Evolutionary conservation across 2,888 invertebrate species (phyloP), one percentile per base, ranked within the genome.

Genomic region (Tridacna crocea): DNA sequence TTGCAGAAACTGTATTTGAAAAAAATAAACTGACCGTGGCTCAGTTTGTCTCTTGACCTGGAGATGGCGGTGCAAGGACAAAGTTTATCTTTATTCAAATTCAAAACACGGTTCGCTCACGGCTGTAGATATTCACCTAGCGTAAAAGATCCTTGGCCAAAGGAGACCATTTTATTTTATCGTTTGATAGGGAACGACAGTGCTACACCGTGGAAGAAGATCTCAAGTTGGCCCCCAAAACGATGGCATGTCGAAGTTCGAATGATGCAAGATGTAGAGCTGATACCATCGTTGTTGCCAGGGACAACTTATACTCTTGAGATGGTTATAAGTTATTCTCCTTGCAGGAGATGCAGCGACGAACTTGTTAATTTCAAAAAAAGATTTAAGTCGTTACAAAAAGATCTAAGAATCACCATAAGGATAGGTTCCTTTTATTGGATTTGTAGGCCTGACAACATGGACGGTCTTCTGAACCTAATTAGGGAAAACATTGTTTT

Each of bases 341-440:
- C 61, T 61, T 61, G 61, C 22, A 61, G 61, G 22, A 19, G 22
- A 22, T 61, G 61, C 61, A 61, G 61, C 61, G 61, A 61, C n/a
- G n/a, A 12, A 22, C 22, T 61, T 11, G 10, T 61, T 6, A 61
- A 61, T 13, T 24, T 61, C 12, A 19, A 61, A 12, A 61, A 22
- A 19, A 22, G 24, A n/a, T 61, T 61, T 22, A 22, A 22, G 10
- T n/a, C 61, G 22, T 22, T 22, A 61, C 1, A 22, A 2, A 61
- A n/a, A n/a, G 10, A 13, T 22, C 13, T 61, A 1, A 19, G 61
- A 22, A 61, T n/a, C n/a, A 61, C 61, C n/a, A 61, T 61, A n/a
- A 13, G n/a, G 22, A 61, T 61, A 61, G 24, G 61, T 61, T 61
- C 61, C 4, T 61, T 61, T 22, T 61, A 61, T 10, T 24, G 22